Base-by-base conservation (phyloP, 2,888 invertebrate genomes). In the Elysia crispata region DNA sequence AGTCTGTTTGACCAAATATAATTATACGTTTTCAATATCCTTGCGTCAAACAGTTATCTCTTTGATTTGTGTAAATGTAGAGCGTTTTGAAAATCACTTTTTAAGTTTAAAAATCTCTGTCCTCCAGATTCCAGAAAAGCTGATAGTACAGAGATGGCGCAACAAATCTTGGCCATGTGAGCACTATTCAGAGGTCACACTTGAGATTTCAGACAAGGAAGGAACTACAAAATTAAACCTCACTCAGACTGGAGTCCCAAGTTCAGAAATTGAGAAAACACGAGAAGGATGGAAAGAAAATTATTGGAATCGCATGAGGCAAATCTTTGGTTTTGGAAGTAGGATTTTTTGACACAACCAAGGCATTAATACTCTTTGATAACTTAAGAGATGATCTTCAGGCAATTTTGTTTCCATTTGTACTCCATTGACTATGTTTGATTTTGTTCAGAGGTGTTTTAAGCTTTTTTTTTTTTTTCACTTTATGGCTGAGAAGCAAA, bases 271-370 rank as follows among this genome's bases (percentile, higher is more conserved):
- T 94, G 93, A 93, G 8, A 94, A 95, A 69, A 97, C 98, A 57
- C 30, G 69, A 33, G 79, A 67, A 31, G 79, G 79, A 94, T 94
- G 79, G 79, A 74, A 74, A 60, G 79, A 75, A 54, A 79, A 79
- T 57, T 99, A 99, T 92, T 98, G 98, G 95, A 95, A 97, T 89
- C 95, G 97, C 87, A 98, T 99, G 92, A 98, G 97, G 91, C 94
- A 96, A 83, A 95, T 96, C 0, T 97, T 98, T 92, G 97, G 97
- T 70, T 98, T 96, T 91, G 97, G 97, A 30, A 91, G 93, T 1
- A 85, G 89, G 20, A 87, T 93, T 20, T 92, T 91, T 86, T 93
- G 89, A 90, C 74, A 76, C 41, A 41, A 41, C 5, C 11, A 41
- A 6, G 41, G 41, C 3, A 6, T 11, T 41, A 6, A 3, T 41